phyloP scores from a whole-genome alignment of 1,140 invertebrate species.

The Drosophila obscura region DNA sequence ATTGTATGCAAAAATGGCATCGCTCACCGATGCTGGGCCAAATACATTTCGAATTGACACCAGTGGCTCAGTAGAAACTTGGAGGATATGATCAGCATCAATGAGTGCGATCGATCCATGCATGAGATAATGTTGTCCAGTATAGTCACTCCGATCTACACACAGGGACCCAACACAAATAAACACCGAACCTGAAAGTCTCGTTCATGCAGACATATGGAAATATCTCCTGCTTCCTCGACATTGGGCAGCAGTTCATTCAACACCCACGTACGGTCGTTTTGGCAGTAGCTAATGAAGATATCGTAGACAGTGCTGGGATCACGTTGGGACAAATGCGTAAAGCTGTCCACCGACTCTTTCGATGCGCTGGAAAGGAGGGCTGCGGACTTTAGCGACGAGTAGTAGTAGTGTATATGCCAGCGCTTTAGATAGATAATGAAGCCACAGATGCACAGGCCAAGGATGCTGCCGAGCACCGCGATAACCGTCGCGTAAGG shows the following conservation, averaged over 20 bases:
- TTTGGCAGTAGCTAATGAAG: slow-evolving; percentile 87
- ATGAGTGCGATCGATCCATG: slow-evolving; percentile 86
- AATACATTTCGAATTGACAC: slow-evolving; percentile 88
- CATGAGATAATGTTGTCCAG: slow-evolving; percentile 88
- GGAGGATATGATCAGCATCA: slow-evolving; percentile 86
- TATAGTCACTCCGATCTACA: slow-evolving; percentile 86
- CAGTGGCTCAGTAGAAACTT: slow-evolving; percentile 87
- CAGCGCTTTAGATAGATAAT: slow-evolving; percentile 84
- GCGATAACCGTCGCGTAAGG: slow-evolving; percentile 43
- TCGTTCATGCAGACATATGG: slow-evolving; percentile 87
- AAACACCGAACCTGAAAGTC: slow-evolving; percentile 85
- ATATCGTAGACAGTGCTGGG: slow-evolving; percentile 85
- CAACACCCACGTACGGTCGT: slow-evolving; percentile 86
- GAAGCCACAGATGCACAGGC: slow-evolving; percentile 68
- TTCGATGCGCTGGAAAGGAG: slow-evolving; percentile 74
- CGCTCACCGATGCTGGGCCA: slow-evolving; percentile 86
- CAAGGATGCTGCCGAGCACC: slow-evolving; percentile 63
- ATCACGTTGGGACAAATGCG: slow-evolving; percentile 44
- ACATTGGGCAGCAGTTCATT: slow-evolving; percentile 86
- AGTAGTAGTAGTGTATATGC: slow-evolving; percentile 85
- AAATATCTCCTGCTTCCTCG: slow-evolving; percentile 85
- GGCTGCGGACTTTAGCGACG: slow-evolving; percentile 85
- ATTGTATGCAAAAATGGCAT: too few species aligned
- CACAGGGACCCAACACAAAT: neutral
- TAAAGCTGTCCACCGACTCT: slow-evolving; percentile 55